These are phyloP conservation scores for Melinaea marsaeus DNA, from an alignment of 2,888 invertebrate genomes.

Conservation along the genomic window DNA sequence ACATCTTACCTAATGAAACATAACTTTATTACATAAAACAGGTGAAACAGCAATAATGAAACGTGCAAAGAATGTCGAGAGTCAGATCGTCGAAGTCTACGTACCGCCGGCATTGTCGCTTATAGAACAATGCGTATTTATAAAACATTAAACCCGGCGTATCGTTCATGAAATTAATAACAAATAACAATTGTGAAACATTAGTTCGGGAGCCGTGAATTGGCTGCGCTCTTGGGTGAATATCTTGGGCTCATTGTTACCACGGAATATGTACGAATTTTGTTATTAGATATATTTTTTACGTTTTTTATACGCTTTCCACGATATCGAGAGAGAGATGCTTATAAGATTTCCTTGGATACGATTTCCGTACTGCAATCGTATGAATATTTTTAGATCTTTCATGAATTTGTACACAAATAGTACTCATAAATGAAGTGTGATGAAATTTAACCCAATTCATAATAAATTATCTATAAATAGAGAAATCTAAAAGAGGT, in stretches of 20 bases:
- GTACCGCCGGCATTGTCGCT: conserved; percentile 70
- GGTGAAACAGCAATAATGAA: conserved; percentile 5
- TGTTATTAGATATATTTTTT: background rate
- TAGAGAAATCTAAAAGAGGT: no score
- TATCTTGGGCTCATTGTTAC: conserved; percentile 20
- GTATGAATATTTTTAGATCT: no score
- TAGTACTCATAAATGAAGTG: no score
- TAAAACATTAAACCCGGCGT: conserved; percentile 77
- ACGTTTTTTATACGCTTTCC: background rate
- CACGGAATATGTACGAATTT: conserved; percentile 1
- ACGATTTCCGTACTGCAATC: no score
- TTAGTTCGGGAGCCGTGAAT: conserved; percentile 74
- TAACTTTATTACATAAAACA: conserved; percentile 3
- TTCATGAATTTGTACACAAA: no score
- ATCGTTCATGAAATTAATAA: conserved; percentile 78
- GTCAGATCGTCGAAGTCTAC: conserved; percentile 40
- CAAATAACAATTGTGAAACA: conserved; percentile 78
- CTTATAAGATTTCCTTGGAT: no score
- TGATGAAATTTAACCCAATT: no score
- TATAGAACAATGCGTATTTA: conserved; percentile 77
- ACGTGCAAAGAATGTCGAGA: conserved; percentile 26
- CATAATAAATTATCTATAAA: no score
- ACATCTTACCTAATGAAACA: conserved; percentile 10
- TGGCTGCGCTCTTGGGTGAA: conserved; percentile 67
- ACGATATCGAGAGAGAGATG: no score